These are phyloP conservation scores for Phaenicophaeus curvirostris DNA, from an alignment of 2,797 vertebrate species.

Conservation along the genomic window DNA sequence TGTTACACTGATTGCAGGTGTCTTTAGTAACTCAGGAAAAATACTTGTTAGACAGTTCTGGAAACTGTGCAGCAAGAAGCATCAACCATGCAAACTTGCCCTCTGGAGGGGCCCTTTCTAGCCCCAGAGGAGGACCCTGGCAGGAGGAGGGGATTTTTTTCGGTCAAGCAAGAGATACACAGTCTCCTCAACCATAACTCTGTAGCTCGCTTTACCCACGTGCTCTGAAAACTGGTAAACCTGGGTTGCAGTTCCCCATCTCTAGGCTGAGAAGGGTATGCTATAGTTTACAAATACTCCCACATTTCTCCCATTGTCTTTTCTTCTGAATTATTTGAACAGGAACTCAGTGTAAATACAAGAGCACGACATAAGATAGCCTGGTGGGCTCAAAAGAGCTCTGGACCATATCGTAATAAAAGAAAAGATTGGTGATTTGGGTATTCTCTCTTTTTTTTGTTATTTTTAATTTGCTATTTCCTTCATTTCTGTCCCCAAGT, in stretches of 20 bases:
- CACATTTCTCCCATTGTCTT: background rate
- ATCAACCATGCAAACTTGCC: background rate
- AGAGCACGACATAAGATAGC: background rate
- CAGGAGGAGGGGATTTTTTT: background rate
- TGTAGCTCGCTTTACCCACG: background rate
- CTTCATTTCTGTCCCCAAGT: background rate
- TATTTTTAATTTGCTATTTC: background rate
- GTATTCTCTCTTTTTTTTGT: background rate
- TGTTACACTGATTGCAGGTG: background rate
- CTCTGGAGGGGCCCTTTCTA: background rate
- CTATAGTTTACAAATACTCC: background rate
- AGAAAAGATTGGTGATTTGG: background rate
- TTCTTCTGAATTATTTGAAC: background rate
- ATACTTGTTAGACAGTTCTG: background rate
- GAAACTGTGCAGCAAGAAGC: background rate
- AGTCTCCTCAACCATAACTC: background rate
- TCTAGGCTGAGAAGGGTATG: background rate
- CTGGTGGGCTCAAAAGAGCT: background rate
- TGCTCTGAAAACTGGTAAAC: background rate
- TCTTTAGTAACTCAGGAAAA: conserved; percentile 2
- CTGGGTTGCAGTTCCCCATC: background rate
- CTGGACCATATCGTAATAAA: background rate
- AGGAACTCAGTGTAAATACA: background rate
- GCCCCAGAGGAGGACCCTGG: too few species aligned
- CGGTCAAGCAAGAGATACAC: background rate